These are phyloP conservation scores for Ciconia nigra DNA, from an alignment of 2,797 vertebrate species.

Conservation along the genomic window DNA sequence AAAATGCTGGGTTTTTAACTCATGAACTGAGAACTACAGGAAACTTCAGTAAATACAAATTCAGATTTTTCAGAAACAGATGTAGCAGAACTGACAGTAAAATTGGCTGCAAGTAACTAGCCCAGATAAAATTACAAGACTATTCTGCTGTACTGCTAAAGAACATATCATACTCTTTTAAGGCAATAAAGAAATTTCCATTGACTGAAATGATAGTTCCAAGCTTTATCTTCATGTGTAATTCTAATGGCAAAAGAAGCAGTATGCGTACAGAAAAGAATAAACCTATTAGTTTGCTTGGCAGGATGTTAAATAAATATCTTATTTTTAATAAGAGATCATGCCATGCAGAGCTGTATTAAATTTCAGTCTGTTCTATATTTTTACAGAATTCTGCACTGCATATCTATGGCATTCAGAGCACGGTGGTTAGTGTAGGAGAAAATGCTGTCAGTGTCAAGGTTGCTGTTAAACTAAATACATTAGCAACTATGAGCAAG, in stretches of 20 bases:
- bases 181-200: not conserved
- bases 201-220: not conserved
- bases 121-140: not conserved
- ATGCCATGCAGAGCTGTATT: not conserved
- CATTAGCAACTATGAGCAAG: not conserved
- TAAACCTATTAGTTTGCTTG: not conserved
- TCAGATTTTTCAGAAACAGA: not conserved
- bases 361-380: not conserved
- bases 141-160: not conserved
- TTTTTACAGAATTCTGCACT: not conserved
- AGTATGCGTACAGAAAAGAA: not conserved
- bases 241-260: not conserved
- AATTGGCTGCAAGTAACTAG: not conserved
- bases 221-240: not conserved
- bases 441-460: not conserved
- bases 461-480: not conserved
- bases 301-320: not conserved
- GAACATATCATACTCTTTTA: not conserved
- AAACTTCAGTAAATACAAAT: not conserved
- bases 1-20: not conserved
- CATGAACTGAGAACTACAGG: not conserved
- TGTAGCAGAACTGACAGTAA: not conserved
- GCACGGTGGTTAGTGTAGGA: not conserved
- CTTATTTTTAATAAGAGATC: not conserved
- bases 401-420: not conserved